Evolutionary conservation across 2,888 invertebrate genomes (phyloP).

Genomic region (Cataglyphis altisquamis): DNA sequence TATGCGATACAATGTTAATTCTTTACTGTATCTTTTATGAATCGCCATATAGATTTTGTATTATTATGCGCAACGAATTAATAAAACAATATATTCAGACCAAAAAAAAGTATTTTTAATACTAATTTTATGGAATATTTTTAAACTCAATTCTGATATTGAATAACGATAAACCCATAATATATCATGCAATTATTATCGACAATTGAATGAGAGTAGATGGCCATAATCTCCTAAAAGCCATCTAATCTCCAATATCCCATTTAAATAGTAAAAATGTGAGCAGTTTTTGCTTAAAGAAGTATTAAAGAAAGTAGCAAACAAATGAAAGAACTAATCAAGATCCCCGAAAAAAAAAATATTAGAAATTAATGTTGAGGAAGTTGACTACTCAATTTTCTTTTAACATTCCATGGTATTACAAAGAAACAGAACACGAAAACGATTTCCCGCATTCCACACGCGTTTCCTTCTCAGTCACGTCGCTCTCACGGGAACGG

Average conservation of each 20-base stretch:
- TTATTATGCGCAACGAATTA: background rate
- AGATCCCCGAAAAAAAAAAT: background rate
- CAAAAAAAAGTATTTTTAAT: background rate
- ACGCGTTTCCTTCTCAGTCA: conserved; percentile 7
- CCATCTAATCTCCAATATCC: conserved; percentile 7
- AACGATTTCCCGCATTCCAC: conserved; percentile 5
- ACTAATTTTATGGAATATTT: conserved; percentile 26
- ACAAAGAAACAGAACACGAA: background rate
- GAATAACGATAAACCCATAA: conserved; percentile 23
- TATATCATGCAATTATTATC: conserved; percentile 3
- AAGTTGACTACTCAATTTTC: background rate
- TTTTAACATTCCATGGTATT: background rate
- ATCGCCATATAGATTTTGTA: background rate
- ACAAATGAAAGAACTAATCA: background rate
- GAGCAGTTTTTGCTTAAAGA: background rate
- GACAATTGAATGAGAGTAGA: conserved; percentile 1
- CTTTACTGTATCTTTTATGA: background rate
- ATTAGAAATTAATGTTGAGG: background rate
- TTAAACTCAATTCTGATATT: conserved; percentile 31
- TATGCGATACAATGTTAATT: background rate
- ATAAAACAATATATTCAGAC: background rate
- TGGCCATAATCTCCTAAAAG: background rate
- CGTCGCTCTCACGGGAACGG: conserved; percentile 35
- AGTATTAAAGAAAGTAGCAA: background rate
- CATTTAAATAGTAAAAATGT: conserved; percentile 21